These are phyloP conservation scores for Lytechinus pictus DNA, from an alignment of 35 echinoderm and acorn worm genomes.

Conservation along the genomic window DNA sequence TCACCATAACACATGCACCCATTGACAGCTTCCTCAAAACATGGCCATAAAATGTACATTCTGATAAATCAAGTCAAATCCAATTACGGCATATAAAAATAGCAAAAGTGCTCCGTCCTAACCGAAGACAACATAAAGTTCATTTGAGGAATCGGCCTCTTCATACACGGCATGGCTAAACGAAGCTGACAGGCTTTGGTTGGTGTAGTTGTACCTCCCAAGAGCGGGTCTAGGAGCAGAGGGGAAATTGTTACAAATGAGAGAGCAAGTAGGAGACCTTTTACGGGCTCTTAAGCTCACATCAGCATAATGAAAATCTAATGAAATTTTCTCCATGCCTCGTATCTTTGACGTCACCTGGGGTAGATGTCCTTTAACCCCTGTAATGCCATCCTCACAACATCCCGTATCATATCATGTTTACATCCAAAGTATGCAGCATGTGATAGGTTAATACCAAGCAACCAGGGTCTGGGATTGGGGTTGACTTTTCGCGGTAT, in stretches of 20 bases:
- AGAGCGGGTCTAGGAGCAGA: background rate
- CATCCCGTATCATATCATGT: background rate
- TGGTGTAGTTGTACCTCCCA: background rate
- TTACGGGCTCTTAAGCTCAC: constrained; percentile 18
- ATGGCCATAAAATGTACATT: background rate
- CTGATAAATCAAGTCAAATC: background rate
- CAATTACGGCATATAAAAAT: background rate
- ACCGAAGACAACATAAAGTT: background rate
- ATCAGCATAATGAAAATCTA: constrained; percentile 44
- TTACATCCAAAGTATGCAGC: background rate
- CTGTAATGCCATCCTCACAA: background rate
- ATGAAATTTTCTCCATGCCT: constrained; percentile 37
- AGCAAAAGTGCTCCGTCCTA: background rate
- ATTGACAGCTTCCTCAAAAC: background rate
- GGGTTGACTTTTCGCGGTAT: constrained; percentile 1
- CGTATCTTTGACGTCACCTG: constrained; percentile 39
- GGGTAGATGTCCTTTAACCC: background rate
- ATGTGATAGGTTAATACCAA: background rate
- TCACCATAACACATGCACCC: background rate
- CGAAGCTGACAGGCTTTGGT: background rate
- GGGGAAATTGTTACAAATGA: constrained; percentile 45
- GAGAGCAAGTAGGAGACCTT: constrained; percentile 6
- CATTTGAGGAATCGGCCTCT: background rate
- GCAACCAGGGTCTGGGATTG: background rate
- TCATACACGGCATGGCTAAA: background rate